Evolutionary conservation across 2,797 vertebrate genomes (phyloP), one percentile per base, ranked within the genome.

Genomic region (Heteromormyrus szaboi): DNA sequence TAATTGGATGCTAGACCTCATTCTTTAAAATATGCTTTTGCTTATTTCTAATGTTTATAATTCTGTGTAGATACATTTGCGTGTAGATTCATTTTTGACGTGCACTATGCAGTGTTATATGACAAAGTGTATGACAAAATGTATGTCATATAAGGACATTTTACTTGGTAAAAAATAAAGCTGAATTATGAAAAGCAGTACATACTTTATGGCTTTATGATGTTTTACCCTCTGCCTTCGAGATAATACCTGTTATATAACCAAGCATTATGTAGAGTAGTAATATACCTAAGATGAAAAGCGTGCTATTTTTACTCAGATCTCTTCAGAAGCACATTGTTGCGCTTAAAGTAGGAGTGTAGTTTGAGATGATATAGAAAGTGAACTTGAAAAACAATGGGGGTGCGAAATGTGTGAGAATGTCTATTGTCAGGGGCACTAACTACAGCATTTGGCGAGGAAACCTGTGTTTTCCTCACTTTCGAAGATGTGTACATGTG

Each of bases 401-500:
- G 19, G 22, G 29, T 25, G 85, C 41, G 85, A 62, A 87, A 62
- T 87, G 51, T 14, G 76, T 54, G 48, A 51, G n/a, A 81, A 88
- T 54, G 6, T 81, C 14, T 79, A 8, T 81, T 81, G 76, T 81
- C 76, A 44, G 29, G 37, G 68, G 12, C 33, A 54, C 3, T 81
- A 22, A 44, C 76, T 81, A n/a, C 37, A 81, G 41, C 41, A 46
- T 46, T 81, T 85, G 46, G 62, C 41, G 17, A 33, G 62, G 87
- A 88, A 88, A 48, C 46, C 29, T 46, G 25, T 54, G 51, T 54
- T 19, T 37, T 81, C 51, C 29, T 88, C 72, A 81, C 51, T 53
- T 83, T 81, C 65, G 59, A 65, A 81, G 59, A 62, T 25, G 44
- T 68, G 87, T 72, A 25, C 65, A 22, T 88, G 56, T 87, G 86